These are phyloP conservation scores for Cataglyphis cursor DNA, from an alignment of 2,888 invertebrate genomes.

Conservation along the genomic window DNA sequence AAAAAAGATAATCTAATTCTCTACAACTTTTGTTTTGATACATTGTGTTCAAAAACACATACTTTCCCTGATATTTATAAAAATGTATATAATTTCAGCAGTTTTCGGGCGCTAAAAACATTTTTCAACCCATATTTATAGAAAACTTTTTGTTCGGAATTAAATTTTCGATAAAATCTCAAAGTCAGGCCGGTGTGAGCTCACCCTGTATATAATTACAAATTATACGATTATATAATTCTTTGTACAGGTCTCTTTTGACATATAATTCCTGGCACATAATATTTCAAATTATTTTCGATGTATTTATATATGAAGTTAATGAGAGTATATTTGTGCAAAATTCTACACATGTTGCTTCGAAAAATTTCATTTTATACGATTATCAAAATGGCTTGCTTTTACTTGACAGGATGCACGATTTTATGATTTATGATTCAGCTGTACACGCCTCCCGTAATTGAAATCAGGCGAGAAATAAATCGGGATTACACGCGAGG, in stretches of 20 bases:
- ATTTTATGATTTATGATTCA: constrained; percentile 40
- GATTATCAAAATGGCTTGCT: constrained; percentile 12
- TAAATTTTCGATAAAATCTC: too few species aligned
- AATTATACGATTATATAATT: background rate
- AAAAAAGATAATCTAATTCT: too few species aligned
- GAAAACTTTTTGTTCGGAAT: too few species aligned
- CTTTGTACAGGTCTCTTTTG: background rate
- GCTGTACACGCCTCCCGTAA: constrained; percentile 16
- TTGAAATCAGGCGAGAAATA: constrained; percentile 63
- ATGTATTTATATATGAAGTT: background rate
- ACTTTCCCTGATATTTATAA: too few species aligned
- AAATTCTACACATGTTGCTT: background rate
- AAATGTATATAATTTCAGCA: too few species aligned
- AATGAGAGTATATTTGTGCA: background rate
- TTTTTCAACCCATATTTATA: too few species aligned
- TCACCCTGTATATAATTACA: background rate
- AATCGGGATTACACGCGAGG: constrained; percentile 64
- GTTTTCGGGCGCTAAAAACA: too few species aligned
- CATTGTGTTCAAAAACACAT: too few species aligned
- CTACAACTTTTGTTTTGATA: too few species aligned
- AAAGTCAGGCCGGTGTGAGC: too few species aligned
- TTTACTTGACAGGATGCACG: constrained; percentile 4
- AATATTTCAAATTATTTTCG: background rate
- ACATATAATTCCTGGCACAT: background rate
- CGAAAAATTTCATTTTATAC: background rate